Conservation (phyloP, 1,140 invertebrate genomes). For the Meloidogyne exigua region DNA sequence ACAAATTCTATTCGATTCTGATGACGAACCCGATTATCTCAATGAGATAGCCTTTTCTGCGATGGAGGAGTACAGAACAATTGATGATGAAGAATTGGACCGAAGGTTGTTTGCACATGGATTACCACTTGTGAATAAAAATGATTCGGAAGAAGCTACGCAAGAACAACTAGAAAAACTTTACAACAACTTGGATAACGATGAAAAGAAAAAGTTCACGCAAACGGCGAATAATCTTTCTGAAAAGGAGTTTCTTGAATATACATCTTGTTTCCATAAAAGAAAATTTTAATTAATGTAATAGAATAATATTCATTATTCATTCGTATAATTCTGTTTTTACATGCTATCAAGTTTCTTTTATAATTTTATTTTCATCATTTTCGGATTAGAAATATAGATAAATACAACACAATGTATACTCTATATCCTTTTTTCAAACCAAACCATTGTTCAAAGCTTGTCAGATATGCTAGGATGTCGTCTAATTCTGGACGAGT, state of each 20-base stretch:
- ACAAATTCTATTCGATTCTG: slow-evolving; percentile 45
- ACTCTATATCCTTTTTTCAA: neutral
- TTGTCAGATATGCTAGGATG: neutral
- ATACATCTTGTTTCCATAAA: slow-evolving; percentile 26
- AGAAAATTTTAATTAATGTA: slow-evolving; percentile 19
- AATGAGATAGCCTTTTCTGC: slow-evolving; percentile 28
- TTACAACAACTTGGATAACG: slow-evolving; percentile 33
- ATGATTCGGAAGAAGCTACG: slow-evolving; percentile 23
- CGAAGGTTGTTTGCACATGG: slow-evolving; percentile 32
- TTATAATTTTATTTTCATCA: too few species aligned
- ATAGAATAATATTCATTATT: too few species aligned
- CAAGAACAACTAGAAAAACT: slow-evolving; percentile 45
- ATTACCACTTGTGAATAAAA: slow-evolving; percentile 19
- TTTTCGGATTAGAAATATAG: neutral
- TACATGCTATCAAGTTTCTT: too few species aligned
- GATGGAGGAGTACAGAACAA: slow-evolving; percentile 33
- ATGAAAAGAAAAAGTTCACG: slow-evolving; percentile 39
- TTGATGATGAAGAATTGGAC: slow-evolving; percentile 44
- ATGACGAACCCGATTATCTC: slow-evolving; percentile 51
- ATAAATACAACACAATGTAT: too few species aligned
- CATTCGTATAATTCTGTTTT: too few species aligned
- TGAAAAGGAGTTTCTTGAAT: slow-evolving; percentile 3
- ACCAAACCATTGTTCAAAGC: neutral
- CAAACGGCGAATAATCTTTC: slow-evolving; percentile 46
- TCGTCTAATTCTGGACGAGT: neutral